Base-by-base conservation (phyloP, 64 coral and sea anemone species). In the Pocillopora verrucosa region DNA sequence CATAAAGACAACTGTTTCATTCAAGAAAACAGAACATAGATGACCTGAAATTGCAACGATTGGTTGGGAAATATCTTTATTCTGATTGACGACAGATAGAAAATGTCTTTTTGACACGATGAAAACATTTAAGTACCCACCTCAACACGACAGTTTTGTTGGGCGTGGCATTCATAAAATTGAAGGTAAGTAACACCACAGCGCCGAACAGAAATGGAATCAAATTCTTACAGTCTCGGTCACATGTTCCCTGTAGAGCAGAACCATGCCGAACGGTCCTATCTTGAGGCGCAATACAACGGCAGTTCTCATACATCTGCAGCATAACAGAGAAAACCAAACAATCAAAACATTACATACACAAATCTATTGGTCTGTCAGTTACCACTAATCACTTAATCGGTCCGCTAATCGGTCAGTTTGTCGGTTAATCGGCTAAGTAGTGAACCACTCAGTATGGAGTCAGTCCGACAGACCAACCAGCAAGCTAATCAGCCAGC, bases 141-240 rank as follows among this genome's bases (percentile, higher is more conserved):
- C 97, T 95, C 35, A 99, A 58, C 17, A 99, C 97, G 2, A 99
- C 97, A 45, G 97, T 99, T 72, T 99, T 99, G 75, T 99, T 99
- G 2, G 97, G 97, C 22, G 94, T 99, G 74, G 94, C 94, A 45
- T 90, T 93, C 88, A 99, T 99, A 72, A 99, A 99, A 79, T 99
- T 99, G 59, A 92, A 91, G 35, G 95, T 89, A 1, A 99, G 85
- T 62, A 99, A 80, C 11, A 99, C 91, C 10, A 99, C 75, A 20
- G 97, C 94, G 34, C 97, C 97, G 62, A 99, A 67, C 30, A 99
- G 79, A 86, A 99, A 99, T 38, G 94, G 97, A 34, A 99, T 88
- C 16, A 99, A 76, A 34, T 99, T 99, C 74, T 99, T 99, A 72
- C 97, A 99, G 80, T 99, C 88, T 30, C 94, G 87, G 73, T 99